Base-by-base conservation (phyloP, 2,113 vertebrate species). In the Tylochromis polylepis region DNA sequence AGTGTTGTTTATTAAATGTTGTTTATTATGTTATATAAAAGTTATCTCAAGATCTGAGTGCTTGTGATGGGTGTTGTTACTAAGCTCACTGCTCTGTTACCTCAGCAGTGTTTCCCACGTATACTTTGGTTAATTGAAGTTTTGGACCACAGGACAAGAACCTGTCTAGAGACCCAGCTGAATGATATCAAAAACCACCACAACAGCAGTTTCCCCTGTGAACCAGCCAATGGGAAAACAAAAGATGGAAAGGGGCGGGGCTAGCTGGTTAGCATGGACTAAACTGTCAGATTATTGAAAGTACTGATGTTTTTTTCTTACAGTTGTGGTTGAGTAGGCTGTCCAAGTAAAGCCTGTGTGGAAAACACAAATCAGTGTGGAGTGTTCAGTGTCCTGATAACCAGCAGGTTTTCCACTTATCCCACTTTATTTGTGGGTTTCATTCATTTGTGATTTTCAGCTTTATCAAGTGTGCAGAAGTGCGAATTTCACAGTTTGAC, bases 1-100 rank as follows among this genome's bases (percentile, higher is more conserved):
- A 65, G 11, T 51, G 24, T 22, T 11, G 0, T 8, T 56, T 29
- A 18, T 38, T 5, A 14, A 29, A 20, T 75, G 43, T 20, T 9
- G 16, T 72, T 46, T 46, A 72, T 46, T 11, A 51, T 51, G 18
- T 16, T 51, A 20, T 53, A 4, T 53, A 6, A 53, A 31, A 51
- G 27, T 51, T 31, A 31, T 7, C 41, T 49, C 8, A 41, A 38
- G 34, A 57, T 80, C 0, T 12, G 53, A 5, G 0, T 57, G 53
- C 9, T 38, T 18, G 3, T 11, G 38, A 27, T 72, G 5, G 67
- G 22, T 29, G 24, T 43, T 75, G 70, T 75, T 29, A 29, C 43
- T 75, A 51, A 75, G 41, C 10, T 51, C 22, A 31, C 24, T 31
- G 70, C 24, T 51, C 70, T 31, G 70, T 0, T 49, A 20, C 70